Evolutionary conservation across 2,888 invertebrate genomes (phyloP), one percentile per base, ranked within the genome.

Genomic region (Bimastos eiseni): DNA sequence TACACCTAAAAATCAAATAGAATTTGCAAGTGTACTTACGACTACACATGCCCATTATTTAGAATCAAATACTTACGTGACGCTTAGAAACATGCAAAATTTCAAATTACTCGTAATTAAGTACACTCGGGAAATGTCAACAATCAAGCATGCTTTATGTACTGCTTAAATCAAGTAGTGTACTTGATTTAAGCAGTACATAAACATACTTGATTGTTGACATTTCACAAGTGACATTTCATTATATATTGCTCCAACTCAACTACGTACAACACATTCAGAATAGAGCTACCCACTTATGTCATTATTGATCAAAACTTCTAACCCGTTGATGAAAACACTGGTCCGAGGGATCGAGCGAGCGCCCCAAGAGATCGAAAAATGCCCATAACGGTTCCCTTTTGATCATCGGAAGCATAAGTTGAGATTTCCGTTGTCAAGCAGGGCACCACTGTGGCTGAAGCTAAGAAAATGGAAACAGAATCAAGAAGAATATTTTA

Each of bases 291-390:
- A 55, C 8, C 30, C 91, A 90, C 30, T 55, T 37, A 5, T 24
- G 19, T n/a, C 19, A 37, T 89, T 86, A 30, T 89, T 88, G 93
- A 94, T 95, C 30, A 36, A 21, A 83, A 83, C 21, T 38, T 90
- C 92, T 84, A 95, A 98, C 98, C 96, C 93, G 97, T 96, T 90
- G 98, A 97, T 38, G 98, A 97, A 30, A 98, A 95, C 90, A 98
- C 96, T 0, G 99, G 99, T 0, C 99, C 99, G 55, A 98, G 95
- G 37, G 98, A 98, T 93, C 99, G 96, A 0, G 99, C 98, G 88
- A 99, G 95, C 1, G 99, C 98, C 33, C 99, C 99, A 83, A 99
- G 96, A 1, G 99, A 98, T 91, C 99, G 96, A 94, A 99, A 98
- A 92, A 98, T 97, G 24, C 99, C 99, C 94, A 99, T 97, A 92